Evolutionary conservation across 2,113 vertebrate genomes (phyloP).

Genomic region (Apus apus): DNA sequence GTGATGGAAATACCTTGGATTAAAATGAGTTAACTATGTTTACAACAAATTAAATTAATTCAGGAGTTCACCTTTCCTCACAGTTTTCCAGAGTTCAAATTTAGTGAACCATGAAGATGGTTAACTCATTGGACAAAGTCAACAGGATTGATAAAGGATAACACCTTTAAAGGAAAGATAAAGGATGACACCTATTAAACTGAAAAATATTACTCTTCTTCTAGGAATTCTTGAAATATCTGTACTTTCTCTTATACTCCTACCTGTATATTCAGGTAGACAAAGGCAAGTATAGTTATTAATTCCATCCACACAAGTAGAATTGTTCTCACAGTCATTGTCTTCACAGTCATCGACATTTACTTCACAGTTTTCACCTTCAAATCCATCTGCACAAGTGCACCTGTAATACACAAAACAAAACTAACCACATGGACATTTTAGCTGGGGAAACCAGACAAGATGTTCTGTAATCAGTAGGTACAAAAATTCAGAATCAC

Average conservation of each 20-base stretch:
- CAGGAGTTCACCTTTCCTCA: background rate
- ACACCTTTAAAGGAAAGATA: background rate
- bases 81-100: background rate
- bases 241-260: constrained; percentile 12
- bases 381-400: constrained; percentile 93
- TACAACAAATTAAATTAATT: background rate
- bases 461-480: background rate
- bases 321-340: constrained; percentile 98
- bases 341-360: constrained; percentile 99
- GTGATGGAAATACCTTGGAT: background rate
- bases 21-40: background rate
- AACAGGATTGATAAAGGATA: background rate
- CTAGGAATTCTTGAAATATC: background rate
- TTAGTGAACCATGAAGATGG: background rate
- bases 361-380: constrained; percentile 92
- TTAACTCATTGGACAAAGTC: background rate
- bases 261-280: constrained; percentile 97
- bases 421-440: background rate
- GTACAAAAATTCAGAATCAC: background rate
- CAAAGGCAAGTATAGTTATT: constrained; percentile 99
- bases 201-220: background rate
- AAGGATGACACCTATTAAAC: background rate
- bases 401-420: constrained; percentile 80
- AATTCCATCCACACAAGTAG: constrained; percentile 95
- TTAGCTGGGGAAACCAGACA: background rate